Percentiles rank a stretch among this genome's conserved stretches.
phyloP scores from a whole-genome alignment of 53 echinoderm and acorn worm genomes.

The Antedon mediterranea region DNA sequence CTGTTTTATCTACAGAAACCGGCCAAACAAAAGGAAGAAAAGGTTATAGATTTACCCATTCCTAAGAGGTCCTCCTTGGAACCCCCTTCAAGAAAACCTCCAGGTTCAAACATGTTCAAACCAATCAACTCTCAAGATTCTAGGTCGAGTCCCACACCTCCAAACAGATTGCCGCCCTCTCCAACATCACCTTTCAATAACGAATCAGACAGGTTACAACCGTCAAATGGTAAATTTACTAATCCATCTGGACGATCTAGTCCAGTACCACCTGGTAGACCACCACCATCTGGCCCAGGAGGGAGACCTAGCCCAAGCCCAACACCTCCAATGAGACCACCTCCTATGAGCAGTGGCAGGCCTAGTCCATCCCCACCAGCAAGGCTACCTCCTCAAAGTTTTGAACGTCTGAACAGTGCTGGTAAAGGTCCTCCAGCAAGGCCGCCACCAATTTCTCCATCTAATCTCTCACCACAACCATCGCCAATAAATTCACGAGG shows the following conservation, averaged over 20 bases:
- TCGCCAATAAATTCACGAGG: not conserved
- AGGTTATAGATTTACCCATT: not conserved
- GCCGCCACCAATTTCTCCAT: conserved; percentile 7
- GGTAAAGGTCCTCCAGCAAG: conserved; percentile 6
- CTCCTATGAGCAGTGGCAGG: not conserved
- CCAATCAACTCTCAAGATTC: not conserved
- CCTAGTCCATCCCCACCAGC: not conserved
- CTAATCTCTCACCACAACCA: not conserved
- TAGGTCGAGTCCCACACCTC: not conserved
- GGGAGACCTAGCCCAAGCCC: not conserved
- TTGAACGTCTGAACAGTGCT: not conserved
- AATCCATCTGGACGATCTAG: not conserved
- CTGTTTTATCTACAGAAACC: not conserved
- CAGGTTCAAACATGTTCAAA: not conserved
- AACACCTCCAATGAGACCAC: not conserved
- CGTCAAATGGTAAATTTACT: not conserved
- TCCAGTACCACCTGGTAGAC: not conserved
- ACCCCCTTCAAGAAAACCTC: not conserved
- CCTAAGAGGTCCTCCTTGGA: not conserved
- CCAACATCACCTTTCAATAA: not conserved
- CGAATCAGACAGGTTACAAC: not conserved
- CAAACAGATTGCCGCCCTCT: not conserved
- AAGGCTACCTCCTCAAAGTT: not conserved
- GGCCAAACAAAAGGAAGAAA: not conserved
- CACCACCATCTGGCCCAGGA: conserved; percentile 1